phyloP scores from a whole-genome alignment of 2,888 invertebrate genomes.

The Hypomecis punctinalis region DNA sequence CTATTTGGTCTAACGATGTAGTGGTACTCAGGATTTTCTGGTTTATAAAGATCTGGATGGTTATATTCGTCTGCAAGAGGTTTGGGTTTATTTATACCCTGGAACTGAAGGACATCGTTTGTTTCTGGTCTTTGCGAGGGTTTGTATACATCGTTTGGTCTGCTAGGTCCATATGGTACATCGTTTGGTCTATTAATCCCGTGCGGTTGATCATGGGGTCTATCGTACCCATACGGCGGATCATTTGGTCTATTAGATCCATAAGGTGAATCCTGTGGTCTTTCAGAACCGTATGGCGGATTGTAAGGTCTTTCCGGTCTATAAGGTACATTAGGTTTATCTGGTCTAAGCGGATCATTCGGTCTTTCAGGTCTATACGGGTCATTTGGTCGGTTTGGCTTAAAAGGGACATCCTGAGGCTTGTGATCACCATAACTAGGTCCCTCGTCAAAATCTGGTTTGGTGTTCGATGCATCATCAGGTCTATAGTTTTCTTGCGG shows the following conservation, averaged over 20 bases:
- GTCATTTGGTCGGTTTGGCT: conserved; percentile 45
- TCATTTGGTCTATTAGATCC: conserved; percentile 10
- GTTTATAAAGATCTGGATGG: conserved; percentile 48
- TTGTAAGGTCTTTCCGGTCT: conserved; percentile 26
- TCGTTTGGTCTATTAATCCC: conserved; percentile 29
- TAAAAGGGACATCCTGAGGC: conserved; percentile 68
- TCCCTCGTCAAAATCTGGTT: conserved; percentile 62
- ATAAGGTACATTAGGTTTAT: conserved; percentile 35
- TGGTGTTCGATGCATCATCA: conserved; percentile 62
- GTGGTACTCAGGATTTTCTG: conserved; percentile 68
- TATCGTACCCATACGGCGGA: conserved; percentile 54
- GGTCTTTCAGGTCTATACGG: conserved; percentile 20
- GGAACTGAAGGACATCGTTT: conserved; percentile 65
- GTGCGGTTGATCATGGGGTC: conserved; percentile 22
- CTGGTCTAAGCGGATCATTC: conserved; percentile 17
- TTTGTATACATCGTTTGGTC: conserved; percentile 21
- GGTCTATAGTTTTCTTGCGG: conserved; percentile 65
- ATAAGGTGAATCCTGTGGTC: conserved; percentile 10
- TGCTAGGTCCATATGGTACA: conserved; percentile 25
- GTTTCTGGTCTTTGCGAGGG: conserved; percentile 30
- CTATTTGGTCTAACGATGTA: conserved; percentile 71
- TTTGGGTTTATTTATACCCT: conserved; percentile 50
- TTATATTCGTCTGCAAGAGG: conserved; percentile 29
- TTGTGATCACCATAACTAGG: conserved; percentile 71
- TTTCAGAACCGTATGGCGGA: conserved; percentile 13